phyloP scores from a whole-genome alignment of 2,888 invertebrate genomes.

The Acholoe squamosa region DNA sequence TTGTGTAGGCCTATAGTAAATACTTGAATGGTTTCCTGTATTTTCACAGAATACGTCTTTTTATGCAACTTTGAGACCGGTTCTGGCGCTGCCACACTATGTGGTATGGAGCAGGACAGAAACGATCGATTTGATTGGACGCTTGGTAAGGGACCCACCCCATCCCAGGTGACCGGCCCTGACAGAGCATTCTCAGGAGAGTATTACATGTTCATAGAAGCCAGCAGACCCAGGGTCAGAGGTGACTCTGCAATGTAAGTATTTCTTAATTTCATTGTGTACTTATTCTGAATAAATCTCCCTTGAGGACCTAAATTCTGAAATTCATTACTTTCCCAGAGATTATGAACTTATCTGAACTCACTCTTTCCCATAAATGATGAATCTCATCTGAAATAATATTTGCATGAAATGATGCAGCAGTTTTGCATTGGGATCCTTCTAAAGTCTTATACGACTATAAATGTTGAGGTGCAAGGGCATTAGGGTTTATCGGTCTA shows the following conservation, averaged over 20 bases:
- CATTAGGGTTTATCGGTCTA: too few relatives aligned
- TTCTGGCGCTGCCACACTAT: conserved; percentile 77
- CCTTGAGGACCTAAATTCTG: too few relatives aligned
- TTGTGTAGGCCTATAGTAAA: too few relatives aligned
- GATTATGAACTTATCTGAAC: too few relatives aligned
- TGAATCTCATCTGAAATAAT: too few relatives aligned
- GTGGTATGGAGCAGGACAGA: conserved; percentile 73
- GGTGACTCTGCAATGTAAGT: conserved; percentile 87
- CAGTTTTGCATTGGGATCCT: too few relatives aligned
- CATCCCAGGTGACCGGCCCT: conserved; percentile 69
- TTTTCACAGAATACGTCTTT: conserved; percentile 66
- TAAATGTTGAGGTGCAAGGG: too few relatives aligned
- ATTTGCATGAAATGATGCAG: too few relatives aligned
- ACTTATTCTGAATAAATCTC: too few relatives aligned
- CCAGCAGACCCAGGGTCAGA: conserved; percentile 86
- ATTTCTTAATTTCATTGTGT: not conserved
- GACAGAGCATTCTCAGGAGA: conserved; percentile 66
- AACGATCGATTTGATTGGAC: conserved; percentile 81
- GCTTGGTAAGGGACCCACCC: conserved; percentile 70
- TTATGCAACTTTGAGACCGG: conserved; percentile 80
- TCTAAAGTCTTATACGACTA: too few relatives aligned
- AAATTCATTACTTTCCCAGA: too few relatives aligned
- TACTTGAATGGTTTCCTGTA: not conserved
- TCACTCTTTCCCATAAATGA: too few relatives aligned
- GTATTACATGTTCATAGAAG: conserved; percentile 91